These are phyloP conservation scores for Oreochromis grahami DNA, from an alignment of 2,797 vertebrate genomes.

Conservation along the genomic window DNA sequence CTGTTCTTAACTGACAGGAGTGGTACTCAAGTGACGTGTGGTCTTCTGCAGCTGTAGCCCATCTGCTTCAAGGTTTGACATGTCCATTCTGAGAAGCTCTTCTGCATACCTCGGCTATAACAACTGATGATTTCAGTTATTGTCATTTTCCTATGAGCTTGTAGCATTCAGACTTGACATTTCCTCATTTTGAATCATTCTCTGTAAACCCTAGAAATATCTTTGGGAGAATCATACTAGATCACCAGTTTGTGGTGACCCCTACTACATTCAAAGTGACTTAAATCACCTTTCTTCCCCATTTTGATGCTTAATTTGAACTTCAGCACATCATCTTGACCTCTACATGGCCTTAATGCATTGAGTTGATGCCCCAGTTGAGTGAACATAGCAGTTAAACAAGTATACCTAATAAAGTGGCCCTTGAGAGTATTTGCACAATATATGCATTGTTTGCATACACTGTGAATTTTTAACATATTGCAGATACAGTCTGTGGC, in stretches of 20 bases:
- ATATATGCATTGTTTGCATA: neutral
- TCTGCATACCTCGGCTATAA: neutral
- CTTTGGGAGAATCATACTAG: neutral
- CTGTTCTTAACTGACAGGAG: neutral
- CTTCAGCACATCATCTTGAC: neutral
- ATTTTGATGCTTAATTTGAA: neutral
- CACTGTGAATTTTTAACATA: neutral
- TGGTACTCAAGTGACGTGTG: neutral
- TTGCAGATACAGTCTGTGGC: neutral
- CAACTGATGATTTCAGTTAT: neutral
- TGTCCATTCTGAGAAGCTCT: neutral
- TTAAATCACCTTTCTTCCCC: neutral
- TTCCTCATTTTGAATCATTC: neutral
- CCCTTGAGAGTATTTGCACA: neutral
- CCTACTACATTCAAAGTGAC: neutral
- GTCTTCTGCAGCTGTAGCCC: neutral
- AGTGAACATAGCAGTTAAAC: neutral
- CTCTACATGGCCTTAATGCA: neutral
- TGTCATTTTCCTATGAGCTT: neutral
- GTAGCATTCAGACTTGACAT: neutral
- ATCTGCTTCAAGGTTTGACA: rapidly evolving
- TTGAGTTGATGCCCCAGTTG: neutral
- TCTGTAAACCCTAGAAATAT: neutral
- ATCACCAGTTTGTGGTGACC: neutral
- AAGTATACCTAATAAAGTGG: neutral